Conservation (phyloP, 2,888 invertebrate species). For the Tetropium fuscum region DNA sequence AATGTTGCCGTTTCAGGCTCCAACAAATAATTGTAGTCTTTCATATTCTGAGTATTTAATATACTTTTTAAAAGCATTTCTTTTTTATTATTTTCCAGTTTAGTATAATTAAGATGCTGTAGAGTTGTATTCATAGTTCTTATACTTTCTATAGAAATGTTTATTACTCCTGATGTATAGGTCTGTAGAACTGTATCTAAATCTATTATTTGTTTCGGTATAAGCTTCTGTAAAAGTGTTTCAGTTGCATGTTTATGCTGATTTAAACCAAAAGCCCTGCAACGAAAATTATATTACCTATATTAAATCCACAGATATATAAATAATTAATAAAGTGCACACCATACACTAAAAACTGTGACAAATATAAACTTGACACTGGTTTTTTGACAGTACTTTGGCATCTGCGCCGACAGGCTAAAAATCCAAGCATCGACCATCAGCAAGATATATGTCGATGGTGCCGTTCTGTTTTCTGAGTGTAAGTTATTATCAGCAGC, state of each 20-base stretch:
- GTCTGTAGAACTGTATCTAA: slow-evolving; percentile 61
- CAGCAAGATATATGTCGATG: too few relatives aligned
- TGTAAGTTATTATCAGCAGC: too few relatives aligned
- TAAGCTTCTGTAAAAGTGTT: slow-evolving; percentile 63
- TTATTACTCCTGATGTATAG: slow-evolving; percentile 62
- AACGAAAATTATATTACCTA: slow-evolving; percentile 42
- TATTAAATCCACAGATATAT: too few relatives aligned
- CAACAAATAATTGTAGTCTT: slow-evolving; percentile 37
- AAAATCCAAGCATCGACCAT: too few relatives aligned
- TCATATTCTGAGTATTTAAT: slow-evolving; percentile 47
- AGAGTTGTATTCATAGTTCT: slow-evolving; percentile 62
- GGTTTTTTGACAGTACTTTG: too few relatives aligned
- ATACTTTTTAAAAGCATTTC: slow-evolving; percentile 51
- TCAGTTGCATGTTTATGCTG: slow-evolving; percentile 65
- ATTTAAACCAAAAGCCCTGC: slow-evolving; percentile 66
- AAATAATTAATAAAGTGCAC: too few relatives aligned
- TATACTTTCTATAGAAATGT: slow-evolving; percentile 60
- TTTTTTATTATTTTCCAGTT: slow-evolving; percentile 45
- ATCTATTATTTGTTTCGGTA: slow-evolving; percentile 56
- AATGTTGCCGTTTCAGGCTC: slow-evolving; percentile 48
- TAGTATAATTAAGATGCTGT: slow-evolving; percentile 55
- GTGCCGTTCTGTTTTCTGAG: too few relatives aligned
- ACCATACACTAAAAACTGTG: too few relatives aligned
- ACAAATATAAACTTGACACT: too few relatives aligned
- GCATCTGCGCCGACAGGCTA: too few relatives aligned